A percentile compares a stretch with the other conserved stretches of the same genome.
Conservation (phyloP, 1,140 invertebrate genomes). For the Belonocnema kinseyi region DNA sequence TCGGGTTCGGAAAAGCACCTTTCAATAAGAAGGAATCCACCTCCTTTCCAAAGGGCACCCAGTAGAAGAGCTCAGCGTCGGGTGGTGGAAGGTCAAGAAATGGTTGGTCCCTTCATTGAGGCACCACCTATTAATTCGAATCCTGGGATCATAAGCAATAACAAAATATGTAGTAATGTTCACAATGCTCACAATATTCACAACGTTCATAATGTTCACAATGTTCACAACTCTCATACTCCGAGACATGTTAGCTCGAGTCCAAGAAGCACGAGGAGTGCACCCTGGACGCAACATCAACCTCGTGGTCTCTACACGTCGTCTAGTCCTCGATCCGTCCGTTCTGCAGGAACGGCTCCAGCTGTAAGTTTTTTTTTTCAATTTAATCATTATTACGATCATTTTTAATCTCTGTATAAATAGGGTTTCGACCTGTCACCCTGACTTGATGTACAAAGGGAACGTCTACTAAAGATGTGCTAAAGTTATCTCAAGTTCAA, state of each 20-base stretch:
- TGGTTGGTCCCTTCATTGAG: slow-evolving; percentile 71
- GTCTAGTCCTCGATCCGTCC: slow-evolving; percentile 80
- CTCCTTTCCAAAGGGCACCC: slow-evolving; percentile 92
- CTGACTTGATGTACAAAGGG: no score
- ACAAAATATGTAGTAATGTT: slow-evolving; percentile 43
- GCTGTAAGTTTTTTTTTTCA: slow-evolving; percentile 60
- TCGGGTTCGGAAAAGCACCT: slow-evolving; percentile 75
- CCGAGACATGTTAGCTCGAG: slow-evolving; percentile 67
- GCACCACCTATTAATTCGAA: slow-evolving; percentile 57
- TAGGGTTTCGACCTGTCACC: no score
- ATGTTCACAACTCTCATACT: slow-evolving; percentile 37
- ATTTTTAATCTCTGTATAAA: no score
- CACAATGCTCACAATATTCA: slow-evolving; percentile 33
- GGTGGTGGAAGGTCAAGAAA: slow-evolving; percentile 81
- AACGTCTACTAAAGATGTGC: no score
- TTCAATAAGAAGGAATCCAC: slow-evolving; percentile 78
- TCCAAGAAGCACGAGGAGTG: slow-evolving; percentile 85
- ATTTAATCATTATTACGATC: slow-evolving; percentile 17
- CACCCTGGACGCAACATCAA: slow-evolving; percentile 85
- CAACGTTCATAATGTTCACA: slow-evolving; percentile 35
- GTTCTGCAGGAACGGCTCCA: slow-evolving; percentile 77
- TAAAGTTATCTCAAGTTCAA: no score
- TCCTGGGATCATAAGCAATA: slow-evolving; percentile 53
- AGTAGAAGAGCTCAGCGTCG: slow-evolving; percentile 90
- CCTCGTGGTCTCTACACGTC: slow-evolving; percentile 84